phyloP scores from a whole-genome alignment of 2,113 vertebrate species.

The Gnathonemus longibarbis region DNA sequence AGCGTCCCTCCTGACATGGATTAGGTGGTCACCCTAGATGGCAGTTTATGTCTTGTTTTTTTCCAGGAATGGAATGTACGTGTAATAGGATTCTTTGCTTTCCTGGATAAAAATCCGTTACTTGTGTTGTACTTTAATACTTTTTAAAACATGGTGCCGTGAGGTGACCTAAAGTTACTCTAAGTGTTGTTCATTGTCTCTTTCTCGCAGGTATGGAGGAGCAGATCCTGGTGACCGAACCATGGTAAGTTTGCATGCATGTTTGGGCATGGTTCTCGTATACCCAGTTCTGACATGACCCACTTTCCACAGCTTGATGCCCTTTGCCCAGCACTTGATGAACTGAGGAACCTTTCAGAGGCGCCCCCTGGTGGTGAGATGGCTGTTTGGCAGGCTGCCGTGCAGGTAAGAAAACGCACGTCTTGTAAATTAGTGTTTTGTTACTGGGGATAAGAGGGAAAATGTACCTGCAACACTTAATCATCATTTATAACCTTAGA shows the following conservation, averaged over 20 bases:
- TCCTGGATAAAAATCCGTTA: not conserved
- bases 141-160: not conserved
- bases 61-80: not conserved
- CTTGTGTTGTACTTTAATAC: not conserved
- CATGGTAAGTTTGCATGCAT: conserved; percentile 57
- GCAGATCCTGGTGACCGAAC: conserved; percentile 73
- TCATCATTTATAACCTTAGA: not conserved
- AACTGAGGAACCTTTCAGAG: conserved; percentile 60
- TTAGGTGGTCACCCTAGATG: too few species aligned
- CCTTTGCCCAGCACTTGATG: conserved; percentile 71
- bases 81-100: not conserved
- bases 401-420: conserved; percentile 56
- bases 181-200: not conserved
- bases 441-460: not conserved
- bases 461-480: not conserved
- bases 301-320: conserved; percentile 73
- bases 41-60: not conserved
- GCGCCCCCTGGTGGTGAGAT: conserved; percentile 51
- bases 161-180: not conserved
- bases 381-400: conserved; percentile 59
- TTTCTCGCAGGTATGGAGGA: conserved; percentile 65
- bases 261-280: not conserved
- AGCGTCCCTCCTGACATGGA: too few species aligned
- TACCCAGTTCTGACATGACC: not conserved
- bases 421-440: not conserved